phyloP scores from a whole-genome alignment of 2,113 vertebrate genomes.

The Menura novaehollandiae region DNA sequence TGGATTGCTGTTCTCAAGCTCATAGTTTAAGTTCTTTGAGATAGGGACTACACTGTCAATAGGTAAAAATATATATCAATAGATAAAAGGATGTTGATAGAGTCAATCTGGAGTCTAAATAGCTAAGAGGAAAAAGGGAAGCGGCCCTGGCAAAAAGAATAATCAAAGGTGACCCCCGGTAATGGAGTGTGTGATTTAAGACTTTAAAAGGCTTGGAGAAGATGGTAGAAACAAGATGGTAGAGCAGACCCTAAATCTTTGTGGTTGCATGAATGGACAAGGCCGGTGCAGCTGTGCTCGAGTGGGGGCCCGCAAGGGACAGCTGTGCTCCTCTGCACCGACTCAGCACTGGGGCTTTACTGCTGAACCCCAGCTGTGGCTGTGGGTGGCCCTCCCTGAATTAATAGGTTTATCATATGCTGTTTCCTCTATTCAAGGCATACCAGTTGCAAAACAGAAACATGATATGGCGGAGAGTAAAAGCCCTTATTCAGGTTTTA shows the following conservation, averaged over 20 bases:
- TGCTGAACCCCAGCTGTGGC: background rate
- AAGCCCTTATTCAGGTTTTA: background rate
- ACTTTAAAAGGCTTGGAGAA: background rate
- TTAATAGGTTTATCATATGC: background rate
- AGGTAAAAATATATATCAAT: background rate
- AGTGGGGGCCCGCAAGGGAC: background rate
- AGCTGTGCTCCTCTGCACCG: background rate
- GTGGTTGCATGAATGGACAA: accelerated
- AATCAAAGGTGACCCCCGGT: background rate
- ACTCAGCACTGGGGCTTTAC: accelerated
- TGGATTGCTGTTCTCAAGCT: background rate
- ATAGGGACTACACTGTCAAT: background rate
- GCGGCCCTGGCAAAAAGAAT: background rate
- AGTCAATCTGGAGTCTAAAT: background rate
- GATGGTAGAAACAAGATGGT: background rate
- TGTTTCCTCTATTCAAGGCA: background rate
- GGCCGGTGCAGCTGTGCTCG: accelerated
- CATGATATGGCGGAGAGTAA: background rate
- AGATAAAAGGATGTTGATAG: background rate
- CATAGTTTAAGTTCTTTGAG: background rate
- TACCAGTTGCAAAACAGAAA: background rate
- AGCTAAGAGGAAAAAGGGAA: background rate
- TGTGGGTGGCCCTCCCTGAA: background rate
- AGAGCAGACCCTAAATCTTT: background rate
- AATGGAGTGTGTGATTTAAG: background rate